Base-by-base conservation (phyloP, 2,113 vertebrate genomes). In the Cygnus atratus region DNA sequence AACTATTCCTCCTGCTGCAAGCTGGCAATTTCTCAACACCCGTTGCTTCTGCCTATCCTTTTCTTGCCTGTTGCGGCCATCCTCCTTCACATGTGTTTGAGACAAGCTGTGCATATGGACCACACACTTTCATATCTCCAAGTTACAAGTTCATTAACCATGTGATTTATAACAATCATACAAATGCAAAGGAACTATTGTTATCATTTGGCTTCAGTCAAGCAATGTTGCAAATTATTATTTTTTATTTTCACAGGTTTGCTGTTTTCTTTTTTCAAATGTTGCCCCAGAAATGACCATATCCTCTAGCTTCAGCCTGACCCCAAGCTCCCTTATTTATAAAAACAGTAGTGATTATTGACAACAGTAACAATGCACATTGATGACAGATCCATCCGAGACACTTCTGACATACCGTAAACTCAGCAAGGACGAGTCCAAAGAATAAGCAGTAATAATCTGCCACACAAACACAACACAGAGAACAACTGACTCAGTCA, bases 101-200 rank as follows among this genome's bases (percentile, higher is more conserved):
- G 43, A 88, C 9, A 33, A 84, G 48, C 28, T 77, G 37, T 19
- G 37, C 22, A 68, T 3, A 5, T 41, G 12, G 22, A 48, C 16
- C 1, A 0, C 22, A 37, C 6, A 39, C 39, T 44, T 62, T 28
- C 3, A 0, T 59, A 67, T 39, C 21, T 82, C 39, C 17, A 28
- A 46, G 28, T 31, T 73, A 37, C 10, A 21, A 73, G 13, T 28
- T 86, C 72, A 88, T 68, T 70, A 67, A 68, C 25, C 0, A 0
- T 25, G 7, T 17, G n/a, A 48, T 35, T 90, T 67, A 41, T 7
- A 62, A 67, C 24, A 39, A 71, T 39, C 28, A 37, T 18, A 57
- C 24, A 70, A 63, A 63, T 19, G 58, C 15, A 46, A 54, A 74
- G 55, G 59, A 63, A 68, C 15, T 68, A 48, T 37, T 67, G 6